Evolutionary conservation across 2,888 invertebrate species (phyloP).

Genomic region (Leucophenga montana): DNA sequence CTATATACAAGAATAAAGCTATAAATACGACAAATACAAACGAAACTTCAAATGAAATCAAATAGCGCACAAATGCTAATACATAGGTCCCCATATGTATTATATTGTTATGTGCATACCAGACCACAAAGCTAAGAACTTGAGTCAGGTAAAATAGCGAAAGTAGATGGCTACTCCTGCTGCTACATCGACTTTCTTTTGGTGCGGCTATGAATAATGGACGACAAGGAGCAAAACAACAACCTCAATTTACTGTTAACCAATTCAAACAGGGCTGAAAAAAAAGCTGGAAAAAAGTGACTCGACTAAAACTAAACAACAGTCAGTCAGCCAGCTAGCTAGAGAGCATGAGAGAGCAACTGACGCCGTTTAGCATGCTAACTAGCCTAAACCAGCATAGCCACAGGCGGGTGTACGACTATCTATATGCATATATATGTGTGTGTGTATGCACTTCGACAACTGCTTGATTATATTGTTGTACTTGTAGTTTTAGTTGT

Average conservation of each 20-base stretch:
- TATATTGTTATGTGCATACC: background rate
- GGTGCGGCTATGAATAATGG: no score
- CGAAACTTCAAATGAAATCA: no score
- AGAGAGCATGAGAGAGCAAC: no score
- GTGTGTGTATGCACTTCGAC: slow-evolving; percentile 23
- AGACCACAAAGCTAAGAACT: background rate
- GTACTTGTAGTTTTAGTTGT: no score
- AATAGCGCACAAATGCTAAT: no score
- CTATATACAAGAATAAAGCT: background rate
- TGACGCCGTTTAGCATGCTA: slow-evolving; percentile 3
- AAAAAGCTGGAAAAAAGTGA: background rate
- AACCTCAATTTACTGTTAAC: slow-evolving; percentile 15
- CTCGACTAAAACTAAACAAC: slow-evolving; percentile 11
- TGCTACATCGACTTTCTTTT: no score
- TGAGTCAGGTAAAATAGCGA: no score
- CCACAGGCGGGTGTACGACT: slow-evolving; percentile 7
- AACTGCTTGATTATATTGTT: slow-evolving; percentile 10
- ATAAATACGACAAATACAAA: slow-evolving; percentile 2
- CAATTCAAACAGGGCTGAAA: background rate
- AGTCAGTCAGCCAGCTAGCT: no score
- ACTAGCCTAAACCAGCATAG: background rate
- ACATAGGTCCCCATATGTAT: no score
- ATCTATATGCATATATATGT: no score
- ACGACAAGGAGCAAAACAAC: background rate
- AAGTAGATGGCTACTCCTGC: no score